These are phyloP conservation scores for Oreamnos americanus DNA, from an alignment of 2,113 vertebrate genomes.

Conservation along the genomic window DNA sequence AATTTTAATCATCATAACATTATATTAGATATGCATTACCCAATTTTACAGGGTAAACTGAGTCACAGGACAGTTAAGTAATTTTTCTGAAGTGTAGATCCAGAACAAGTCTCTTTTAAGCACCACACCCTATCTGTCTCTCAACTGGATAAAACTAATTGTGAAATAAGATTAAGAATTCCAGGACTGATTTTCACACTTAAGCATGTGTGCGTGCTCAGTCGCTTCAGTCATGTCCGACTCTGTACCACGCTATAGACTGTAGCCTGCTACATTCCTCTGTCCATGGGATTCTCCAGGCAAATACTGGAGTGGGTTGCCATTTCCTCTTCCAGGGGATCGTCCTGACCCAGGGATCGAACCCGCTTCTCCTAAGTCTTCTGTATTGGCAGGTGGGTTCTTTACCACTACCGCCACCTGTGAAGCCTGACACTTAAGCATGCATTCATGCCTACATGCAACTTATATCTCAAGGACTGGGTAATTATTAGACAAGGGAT, in stretches of 20 bases:
- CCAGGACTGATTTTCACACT: neutral
- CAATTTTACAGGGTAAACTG: neutral
- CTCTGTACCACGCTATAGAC: neutral
- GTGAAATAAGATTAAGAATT: neutral
- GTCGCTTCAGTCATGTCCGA: accelerated
- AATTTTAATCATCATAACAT: neutral
- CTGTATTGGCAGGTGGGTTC: neutral
- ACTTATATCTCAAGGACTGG: neutral
- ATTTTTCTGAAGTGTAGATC: neutral
- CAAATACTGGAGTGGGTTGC: neutral
- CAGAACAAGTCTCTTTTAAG: neutral
- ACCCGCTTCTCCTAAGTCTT: neutral
- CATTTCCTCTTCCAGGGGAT: neutral
- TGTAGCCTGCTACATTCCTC: neutral
- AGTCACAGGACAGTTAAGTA: neutral
- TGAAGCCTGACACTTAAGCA: neutral
- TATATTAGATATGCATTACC: neutral
- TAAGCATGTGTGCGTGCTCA: neutral
- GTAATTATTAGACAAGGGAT: neutral
- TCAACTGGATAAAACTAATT: neutral
- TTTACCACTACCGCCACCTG: neutral
- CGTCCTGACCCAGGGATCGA: neutral
- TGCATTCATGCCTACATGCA: neutral
- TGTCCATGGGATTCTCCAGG: neutral
- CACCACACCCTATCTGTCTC: neutral